A percentile compares a stretch with the other conserved stretches of the same genome.
Conservation (phyloP, 1,140 invertebrate genomes). For the Littorina saxatilis region DNA sequence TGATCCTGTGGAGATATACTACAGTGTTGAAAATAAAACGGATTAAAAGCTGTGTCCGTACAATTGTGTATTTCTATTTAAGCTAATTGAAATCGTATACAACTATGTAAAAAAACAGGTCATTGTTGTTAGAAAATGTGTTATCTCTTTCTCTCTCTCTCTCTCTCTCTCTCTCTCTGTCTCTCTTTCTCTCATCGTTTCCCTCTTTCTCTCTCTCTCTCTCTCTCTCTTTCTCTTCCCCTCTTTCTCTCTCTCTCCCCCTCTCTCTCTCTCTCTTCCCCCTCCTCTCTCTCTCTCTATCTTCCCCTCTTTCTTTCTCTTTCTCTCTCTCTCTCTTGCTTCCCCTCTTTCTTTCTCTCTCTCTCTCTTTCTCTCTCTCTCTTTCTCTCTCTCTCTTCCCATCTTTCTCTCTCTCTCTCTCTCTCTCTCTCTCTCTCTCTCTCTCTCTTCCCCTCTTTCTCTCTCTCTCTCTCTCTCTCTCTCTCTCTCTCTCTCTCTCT, state of each 20-base stretch:
- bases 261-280: not conserved
- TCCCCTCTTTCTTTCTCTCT: no score
- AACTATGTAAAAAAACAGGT: no score
- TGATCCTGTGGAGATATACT: no score
- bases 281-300: no score
- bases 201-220: not conserved
- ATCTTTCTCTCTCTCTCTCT: no score
- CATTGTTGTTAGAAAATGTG: not conserved
- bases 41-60: no score
- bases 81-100: no score
- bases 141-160: not conserved
- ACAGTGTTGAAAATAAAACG: no score
- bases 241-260: no score
- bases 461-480: not conserved
- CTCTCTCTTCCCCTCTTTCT: not conserved
- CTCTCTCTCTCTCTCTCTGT: not conserved
- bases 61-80: no score
- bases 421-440: not conserved
- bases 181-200: no score
- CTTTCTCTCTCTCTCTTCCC: not conserved
- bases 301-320: not conserved
- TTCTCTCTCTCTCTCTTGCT: not conserved
- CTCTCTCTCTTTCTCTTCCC: not conserved
- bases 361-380: not conserved
- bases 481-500: not conserved